Evolutionary conservation across 2,888 invertebrate species (phyloP), one percentile per base, ranked within the genome.

Genomic region (Acrocera orbiculus): DNA sequence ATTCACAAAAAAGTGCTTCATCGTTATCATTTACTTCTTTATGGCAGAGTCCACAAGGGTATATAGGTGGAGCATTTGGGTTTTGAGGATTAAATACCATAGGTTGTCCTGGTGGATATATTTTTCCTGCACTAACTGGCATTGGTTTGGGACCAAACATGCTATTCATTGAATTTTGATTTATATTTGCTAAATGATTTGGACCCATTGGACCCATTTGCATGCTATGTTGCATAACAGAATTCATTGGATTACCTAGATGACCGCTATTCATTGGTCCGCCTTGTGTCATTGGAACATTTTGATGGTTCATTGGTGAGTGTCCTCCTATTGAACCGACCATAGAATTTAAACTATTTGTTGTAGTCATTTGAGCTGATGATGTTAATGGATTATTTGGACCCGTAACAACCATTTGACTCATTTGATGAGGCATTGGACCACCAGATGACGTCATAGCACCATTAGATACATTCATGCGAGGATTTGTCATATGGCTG

Each of bases 21-120:
- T 96, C 95, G 65, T 93, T 93, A 63, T 96, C 95, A 63, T 93
- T 92, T 36, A 92, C 87, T 67, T 96, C 95, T 65, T 92, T 92
- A 63, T 92, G 93, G 64, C 95, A 96, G 37, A 86, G 78, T 41
- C 95, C 95, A 64, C 95, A 96, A 0, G 93, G 92, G 60, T 93
- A 93, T 45, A 95, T 93, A 3, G 95, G 93, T 30, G 95, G 95
- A 33, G 95, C 95, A 59, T 93, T 95, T 1, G 93, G 95, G 62
- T 95, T 96, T 61, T 93, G 90, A 27, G 92, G 87, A 62, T 95
- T 95, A 58, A 92, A 93, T 41, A 95, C 89, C 90, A 93, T 92
- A 1, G 92, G 83, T 56, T 92, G 90, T 56, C 92, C 87, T 5
- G 83, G 81, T 28, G 93, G 93, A 63, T 95, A 95, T 39, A 89